Percentiles rank a stretch among this genome's conserved stretches.
Conservation (phyloP, 2,888 invertebrate species). For the Erebia epiphron region DNA sequence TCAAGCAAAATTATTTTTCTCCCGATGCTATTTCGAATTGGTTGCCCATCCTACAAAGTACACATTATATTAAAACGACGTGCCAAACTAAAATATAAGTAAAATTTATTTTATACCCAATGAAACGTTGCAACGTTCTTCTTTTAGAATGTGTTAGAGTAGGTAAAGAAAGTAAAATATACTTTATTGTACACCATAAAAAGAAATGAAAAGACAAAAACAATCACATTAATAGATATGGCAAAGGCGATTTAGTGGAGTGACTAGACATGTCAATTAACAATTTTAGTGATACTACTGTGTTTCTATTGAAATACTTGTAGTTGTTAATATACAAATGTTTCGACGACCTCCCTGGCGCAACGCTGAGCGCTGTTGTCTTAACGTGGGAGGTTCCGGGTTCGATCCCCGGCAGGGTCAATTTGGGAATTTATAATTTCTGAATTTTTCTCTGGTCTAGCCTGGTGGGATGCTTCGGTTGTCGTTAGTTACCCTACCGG, state of each 20-base stretch:
- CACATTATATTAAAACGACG: background rate
- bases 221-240: too few species aligned
- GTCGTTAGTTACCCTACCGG: too few species aligned
- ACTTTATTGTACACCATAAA: too few species aligned
- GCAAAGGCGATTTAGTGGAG: background rate
- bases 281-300: background rate
- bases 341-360: too few species aligned
- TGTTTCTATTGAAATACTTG: background rate
- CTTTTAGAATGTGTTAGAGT: background rate
- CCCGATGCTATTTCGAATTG: background rate
- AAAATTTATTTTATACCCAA: slow-evolving; percentile 3
- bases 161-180: background rate
- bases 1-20: slow-evolving; percentile 7
- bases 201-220: too few species aligned
- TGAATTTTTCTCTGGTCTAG: too few species aligned
- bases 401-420: too few species aligned
- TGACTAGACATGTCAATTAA: background rate
- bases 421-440: too few species aligned
- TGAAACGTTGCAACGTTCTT: background rate
- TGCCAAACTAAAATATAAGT: slow-evolving; percentile 1
- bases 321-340: background rate
- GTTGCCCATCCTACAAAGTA: background rate
- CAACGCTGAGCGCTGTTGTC: too few species aligned
- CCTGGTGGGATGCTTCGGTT: too few species aligned
- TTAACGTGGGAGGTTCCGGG: too few species aligned